A percentile compares a stretch with the other conserved stretches of the same genome.
Conservation (phyloP, 1,140 invertebrate species). For the Drosophila carrolli region DNA sequence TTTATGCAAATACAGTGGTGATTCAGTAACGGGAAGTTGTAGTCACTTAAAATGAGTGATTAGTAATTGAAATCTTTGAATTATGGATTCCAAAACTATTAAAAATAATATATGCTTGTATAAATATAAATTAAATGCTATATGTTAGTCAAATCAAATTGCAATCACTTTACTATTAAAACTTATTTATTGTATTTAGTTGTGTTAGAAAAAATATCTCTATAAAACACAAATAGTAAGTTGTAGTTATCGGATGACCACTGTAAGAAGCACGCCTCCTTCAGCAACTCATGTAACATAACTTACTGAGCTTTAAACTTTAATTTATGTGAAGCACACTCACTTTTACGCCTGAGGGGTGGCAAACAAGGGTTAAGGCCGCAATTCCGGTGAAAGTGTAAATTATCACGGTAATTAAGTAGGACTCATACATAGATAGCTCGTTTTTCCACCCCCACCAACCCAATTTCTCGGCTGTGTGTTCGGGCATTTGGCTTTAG, state of each 20-base stretch:
- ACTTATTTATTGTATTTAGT: too few relatives aligned
- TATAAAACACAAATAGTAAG: background rate
- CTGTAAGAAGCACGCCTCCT: background rate
- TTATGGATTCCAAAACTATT: too few relatives aligned
- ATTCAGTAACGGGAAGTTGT: background rate
- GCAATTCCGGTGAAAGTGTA: conserved; percentile 67
- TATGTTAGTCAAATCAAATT: too few relatives aligned
- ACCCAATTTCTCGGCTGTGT: conserved; percentile 1
- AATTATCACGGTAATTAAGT: conserved; percentile 81
- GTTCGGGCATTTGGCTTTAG: conserved; percentile 57
- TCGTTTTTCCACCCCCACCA: background rate
- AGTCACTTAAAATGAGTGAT: background rate
- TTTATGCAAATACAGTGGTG: conserved; percentile 19
- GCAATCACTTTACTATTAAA: too few relatives aligned
- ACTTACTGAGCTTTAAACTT: conserved; percentile 78
- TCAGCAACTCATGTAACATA: conserved; percentile 3
- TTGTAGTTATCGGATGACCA: background rate
- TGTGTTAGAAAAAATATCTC: background rate
- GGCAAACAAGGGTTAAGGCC: conserved; percentile 62
- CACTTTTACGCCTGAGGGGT: conserved; percentile 25
- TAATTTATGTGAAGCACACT: conserved; percentile 69
- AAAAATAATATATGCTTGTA: too few relatives aligned
- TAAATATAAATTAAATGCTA: too few relatives aligned
- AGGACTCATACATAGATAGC: conserved; percentile 48
- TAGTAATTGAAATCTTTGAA: too few relatives aligned